phyloP scores from a whole-genome alignment of 2,888 invertebrate genomes.

The Volucella inflata region DNA sequence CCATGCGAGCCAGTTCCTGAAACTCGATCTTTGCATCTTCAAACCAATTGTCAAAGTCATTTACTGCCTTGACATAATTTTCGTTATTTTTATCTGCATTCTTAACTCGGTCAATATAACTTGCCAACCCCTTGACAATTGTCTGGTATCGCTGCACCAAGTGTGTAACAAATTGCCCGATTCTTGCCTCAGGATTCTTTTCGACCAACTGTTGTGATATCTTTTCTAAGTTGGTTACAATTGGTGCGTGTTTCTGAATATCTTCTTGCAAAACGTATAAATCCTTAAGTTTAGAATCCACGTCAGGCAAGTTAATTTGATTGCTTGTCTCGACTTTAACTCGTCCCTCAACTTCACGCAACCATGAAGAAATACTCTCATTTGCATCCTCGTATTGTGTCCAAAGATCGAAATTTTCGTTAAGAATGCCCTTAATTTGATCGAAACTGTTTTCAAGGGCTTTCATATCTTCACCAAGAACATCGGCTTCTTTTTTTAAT shows the following conservation, averaged over 20 bases:
- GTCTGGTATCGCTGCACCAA: slow-evolving; percentile 90
- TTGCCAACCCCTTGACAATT: slow-evolving; percentile 88
- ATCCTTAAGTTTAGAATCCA: slow-evolving; percentile 89
- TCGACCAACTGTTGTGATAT: slow-evolving; percentile 89
- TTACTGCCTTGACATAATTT: slow-evolving; percentile 89
- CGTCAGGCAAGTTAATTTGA: slow-evolving; percentile 88
- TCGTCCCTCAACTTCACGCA: slow-evolving; percentile 91
- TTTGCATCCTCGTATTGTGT: slow-evolving; percentile 91
- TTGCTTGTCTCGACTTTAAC: slow-evolving; percentile 90
- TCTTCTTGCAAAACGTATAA: slow-evolving; percentile 87
- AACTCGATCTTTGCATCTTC: slow-evolving; percentile 90
- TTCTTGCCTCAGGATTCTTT: slow-evolving; percentile 92
- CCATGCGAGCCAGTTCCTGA: slow-evolving; percentile 88
- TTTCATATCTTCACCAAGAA: slow-evolving; percentile 89
- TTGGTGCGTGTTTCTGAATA: slow-evolving; percentile 87
- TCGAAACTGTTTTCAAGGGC: slow-evolving; percentile 88
- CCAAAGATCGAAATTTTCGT: slow-evolving; percentile 90
- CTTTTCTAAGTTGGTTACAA: slow-evolving; percentile 88
- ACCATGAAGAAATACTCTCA: slow-evolving; percentile 90
- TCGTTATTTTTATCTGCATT: slow-evolving; percentile 88
- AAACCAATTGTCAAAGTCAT: slow-evolving; percentile 91
- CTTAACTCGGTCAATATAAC: slow-evolving; percentile 89
- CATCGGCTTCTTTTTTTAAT: slow-evolving; percentile 88
- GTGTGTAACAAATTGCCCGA: slow-evolving; percentile 91
- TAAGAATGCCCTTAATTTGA: slow-evolving; percentile 87